Conservation (phyloP, 2,797 vertebrate genomes). For the Cebuella pygmaea region DNA sequence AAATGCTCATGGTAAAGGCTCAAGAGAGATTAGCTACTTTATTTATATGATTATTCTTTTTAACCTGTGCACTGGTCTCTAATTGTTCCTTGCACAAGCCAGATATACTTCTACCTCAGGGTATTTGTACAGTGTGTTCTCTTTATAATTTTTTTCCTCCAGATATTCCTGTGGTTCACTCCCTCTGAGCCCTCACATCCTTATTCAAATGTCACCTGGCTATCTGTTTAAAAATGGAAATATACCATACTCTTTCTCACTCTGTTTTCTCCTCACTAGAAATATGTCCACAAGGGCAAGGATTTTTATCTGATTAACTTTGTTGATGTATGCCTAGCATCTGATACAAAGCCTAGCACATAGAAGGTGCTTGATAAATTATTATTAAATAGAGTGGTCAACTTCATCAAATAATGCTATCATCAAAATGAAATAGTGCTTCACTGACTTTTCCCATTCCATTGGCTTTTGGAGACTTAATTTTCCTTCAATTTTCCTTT, state of each 20-base stretch:
- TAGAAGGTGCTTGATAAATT: not conserved
- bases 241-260: not conserved
- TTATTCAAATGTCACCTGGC: not conserved
- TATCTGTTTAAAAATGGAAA: not conserved
- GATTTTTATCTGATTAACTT: constrained; percentile 30
- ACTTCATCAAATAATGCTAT: not conserved
- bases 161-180: not conserved
- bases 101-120: not conserved
- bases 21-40: not conserved
- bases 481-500: not conserved
- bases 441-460: not conserved
- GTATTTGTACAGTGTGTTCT: not conserved
- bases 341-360: not conserved
- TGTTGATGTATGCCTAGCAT: not conserved
- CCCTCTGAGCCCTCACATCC: not conserved
- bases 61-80: not conserved
- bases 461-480: not conserved
- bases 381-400: not conserved
- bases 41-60: constrained; percentile 14
- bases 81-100: not conserved
- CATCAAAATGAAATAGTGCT: not conserved
- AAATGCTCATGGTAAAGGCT: not conserved
- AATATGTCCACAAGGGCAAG: not conserved
- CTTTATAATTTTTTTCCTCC: not conserved
- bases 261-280: not conserved